Evolutionary conservation across 92 coral and sea anemone genomes (phyloP), one percentile per base, ranked within the genome.

Genomic region (Parazoanthus darwini): DNA sequence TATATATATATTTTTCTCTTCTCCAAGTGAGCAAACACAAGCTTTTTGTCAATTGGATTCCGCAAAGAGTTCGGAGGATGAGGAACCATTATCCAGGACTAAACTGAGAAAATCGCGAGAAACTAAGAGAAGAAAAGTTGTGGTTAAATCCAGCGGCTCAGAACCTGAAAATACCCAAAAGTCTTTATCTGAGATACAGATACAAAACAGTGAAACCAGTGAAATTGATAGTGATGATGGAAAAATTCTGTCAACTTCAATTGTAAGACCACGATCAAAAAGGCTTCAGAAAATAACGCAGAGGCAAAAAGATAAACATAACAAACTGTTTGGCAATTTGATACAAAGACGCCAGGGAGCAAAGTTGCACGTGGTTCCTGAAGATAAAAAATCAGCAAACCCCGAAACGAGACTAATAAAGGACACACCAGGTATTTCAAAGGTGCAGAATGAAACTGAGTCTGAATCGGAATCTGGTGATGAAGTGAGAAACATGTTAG

Each of bases 331-430:
- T 80, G 83, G 79, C 26, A 46, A 81, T 54, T 91, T 93, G 16
- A 78, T 91, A 22, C 80, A 93, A 73, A 90, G 82, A 67, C 91
- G 98, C 42, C 83, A 90, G 25, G 75, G 65, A 50, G 89, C 89
- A 43, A 91, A 92, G 77, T 20, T 54, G 3, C 59, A 6, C 11
- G 48, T 87, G n/a, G 81, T 78, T 43, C 87, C 85, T 35, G 92
- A 93, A 70, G 86, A 85, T 51, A 74, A 91, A 42, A 75, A 79
- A 43, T 91, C 78, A 4, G 13, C 11, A 29, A 88, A 89, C 9
- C 35, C 50, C n/a, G 59, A 81, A 9, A 82, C 73, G 67, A 42
- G 3, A 1, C 20, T 13, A 36, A 65, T 23, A 16, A 25, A 91
- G 25, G 88, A 56, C 6, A 80, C 72, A 9, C 33, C 20, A 65